Evolutionary conservation across 2,113 vertebrate species (phyloP).

Genomic region (Epinephelus moara): DNA sequence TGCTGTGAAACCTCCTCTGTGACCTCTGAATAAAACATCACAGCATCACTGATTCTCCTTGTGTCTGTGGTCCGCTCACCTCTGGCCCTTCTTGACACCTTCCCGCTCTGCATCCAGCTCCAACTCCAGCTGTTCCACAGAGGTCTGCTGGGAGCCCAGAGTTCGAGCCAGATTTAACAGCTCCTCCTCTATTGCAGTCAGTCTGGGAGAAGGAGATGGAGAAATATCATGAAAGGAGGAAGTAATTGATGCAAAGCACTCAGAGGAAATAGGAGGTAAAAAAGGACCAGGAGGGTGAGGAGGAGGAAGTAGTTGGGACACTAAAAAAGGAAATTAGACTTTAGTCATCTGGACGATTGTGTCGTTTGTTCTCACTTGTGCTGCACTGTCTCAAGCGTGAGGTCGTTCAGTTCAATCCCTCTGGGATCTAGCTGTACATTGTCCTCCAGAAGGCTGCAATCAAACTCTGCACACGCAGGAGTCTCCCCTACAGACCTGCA

Average conservation of each 20-base stretch:
- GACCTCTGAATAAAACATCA: conserved; percentile 12
- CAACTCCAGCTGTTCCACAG: conserved; percentile 84
- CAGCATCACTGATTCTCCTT: background rate
- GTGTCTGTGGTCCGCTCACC: conserved; percentile 68
- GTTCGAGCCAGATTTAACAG: conserved; percentile 78
- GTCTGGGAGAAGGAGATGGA: conserved; percentile 60
- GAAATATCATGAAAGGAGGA: background rate
- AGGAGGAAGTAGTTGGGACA: conserved; percentile 33
- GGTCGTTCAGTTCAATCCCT: conserved; percentile 92
- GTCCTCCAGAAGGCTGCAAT: conserved; percentile 90
- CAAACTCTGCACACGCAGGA: conserved; percentile 88
- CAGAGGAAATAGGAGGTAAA: background rate
- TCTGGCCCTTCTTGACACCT: conserved; percentile 76
- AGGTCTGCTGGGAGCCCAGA: conserved; percentile 83
- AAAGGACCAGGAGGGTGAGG: background rate
- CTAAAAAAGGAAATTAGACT: conserved; percentile 9
- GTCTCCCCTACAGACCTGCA: conserved; percentile 85
- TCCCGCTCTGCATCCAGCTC: conserved; percentile 85
- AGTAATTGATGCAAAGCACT: conserved; percentile 7
- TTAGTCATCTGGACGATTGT: background rate
- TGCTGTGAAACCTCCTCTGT: background rate
- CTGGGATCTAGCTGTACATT: conserved; percentile 82
- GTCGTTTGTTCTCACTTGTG: conserved; percentile 86
- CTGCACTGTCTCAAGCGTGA: conserved; percentile 92
- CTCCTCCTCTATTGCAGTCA: conserved; percentile 89